Evolutionary conservation across 1,140 invertebrate species (phyloP).

Genomic region (Aethina tumida): DNA sequence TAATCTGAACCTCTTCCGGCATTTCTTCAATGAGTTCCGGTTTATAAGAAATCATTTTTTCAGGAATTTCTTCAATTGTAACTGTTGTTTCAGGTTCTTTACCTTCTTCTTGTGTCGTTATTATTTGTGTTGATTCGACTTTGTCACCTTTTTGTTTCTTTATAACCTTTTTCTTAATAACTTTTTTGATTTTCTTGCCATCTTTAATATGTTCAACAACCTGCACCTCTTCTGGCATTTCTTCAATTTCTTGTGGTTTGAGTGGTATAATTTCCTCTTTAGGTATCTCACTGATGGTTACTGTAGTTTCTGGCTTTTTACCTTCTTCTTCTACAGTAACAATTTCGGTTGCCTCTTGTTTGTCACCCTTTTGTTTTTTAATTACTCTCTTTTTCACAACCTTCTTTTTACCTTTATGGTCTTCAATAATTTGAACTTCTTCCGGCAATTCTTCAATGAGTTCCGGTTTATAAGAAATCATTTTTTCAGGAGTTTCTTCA

Average conservation of each 20-base stretch:
- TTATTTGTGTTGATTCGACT: constrained; percentile 27
- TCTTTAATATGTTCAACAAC: no score
- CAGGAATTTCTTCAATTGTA: constrained; percentile 28
- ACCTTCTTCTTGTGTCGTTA: constrained; percentile 30
- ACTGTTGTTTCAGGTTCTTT: constrained; percentile 34
- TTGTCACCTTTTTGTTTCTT: constrained; percentile 32
- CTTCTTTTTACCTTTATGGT: constrained; percentile 29
- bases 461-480: neutral
- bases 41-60: no score
- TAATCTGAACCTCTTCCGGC: constrained; percentile 24
- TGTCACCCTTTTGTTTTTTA: constrained; percentile 32
- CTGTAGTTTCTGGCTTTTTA: constrained; percentile 29
- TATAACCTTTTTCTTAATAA: constrained; percentile 34
- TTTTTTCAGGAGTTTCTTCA: constrained; percentile 9
- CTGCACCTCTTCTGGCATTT: constrained; percentile 6
- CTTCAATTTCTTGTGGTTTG: constrained; percentile 8
- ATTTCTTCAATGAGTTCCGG: constrained; percentile 31
- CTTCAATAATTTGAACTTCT: constrained; percentile 35
- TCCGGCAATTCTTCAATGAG: constrained; percentile 29
- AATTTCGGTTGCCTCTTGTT: constrained; percentile 35
- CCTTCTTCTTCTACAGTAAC: constrained; percentile 37
- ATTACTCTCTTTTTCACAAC: constrained; percentile 32
- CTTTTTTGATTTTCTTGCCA: no score
- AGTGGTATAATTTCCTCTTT: no score
- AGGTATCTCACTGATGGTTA: constrained; percentile 13